Evolutionary conservation across 2,113 vertebrate species (phyloP).

Genomic region (Pogonocichla stellata): DNA sequence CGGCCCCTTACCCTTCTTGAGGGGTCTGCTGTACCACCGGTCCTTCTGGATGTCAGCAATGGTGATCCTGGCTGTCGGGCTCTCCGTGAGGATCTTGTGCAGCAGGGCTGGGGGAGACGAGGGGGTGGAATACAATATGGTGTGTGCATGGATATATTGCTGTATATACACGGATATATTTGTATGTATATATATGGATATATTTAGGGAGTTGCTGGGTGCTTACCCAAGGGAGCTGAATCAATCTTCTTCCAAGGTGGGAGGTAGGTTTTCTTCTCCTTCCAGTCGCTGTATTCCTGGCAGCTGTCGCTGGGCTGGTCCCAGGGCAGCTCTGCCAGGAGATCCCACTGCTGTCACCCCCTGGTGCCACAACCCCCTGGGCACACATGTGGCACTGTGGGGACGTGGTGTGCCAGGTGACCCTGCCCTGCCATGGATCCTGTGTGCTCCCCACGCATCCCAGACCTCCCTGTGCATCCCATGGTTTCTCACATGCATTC

Average conservation of each 20-base stretch:
- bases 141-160: not conserved
- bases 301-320: slow-evolving; percentile 93
- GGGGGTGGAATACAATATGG: not conserved
- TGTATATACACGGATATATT: not conserved
- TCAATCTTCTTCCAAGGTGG: slow-evolving; percentile 96
- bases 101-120: slow-evolving; percentile 80
- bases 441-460: not conserved
- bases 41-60: slow-evolving; percentile 90
- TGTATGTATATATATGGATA: fast-evolving
- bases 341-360: not conserved
- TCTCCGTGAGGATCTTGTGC: slow-evolving; percentile 86
- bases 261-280: slow-evolving; percentile 90
- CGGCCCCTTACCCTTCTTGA: slow-evolving; percentile 55
- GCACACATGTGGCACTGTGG: not conserved
- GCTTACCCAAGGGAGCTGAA: slow-evolving; percentile 76
- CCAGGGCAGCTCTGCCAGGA: slow-evolving; percentile 89
- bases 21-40: slow-evolving; percentile 81
- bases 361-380: fast-evolving
- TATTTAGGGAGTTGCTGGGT: not conserved
- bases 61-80: slow-evolving; percentile 78
- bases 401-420: not conserved
- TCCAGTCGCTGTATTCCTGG: slow-evolving; percentile 95
- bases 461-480: not conserved
- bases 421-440: not conserved
- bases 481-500: not conserved